These are phyloP conservation scores for Germaria angustata DNA, from an alignment of 2,888 invertebrate genomes.

Conservation along the genomic window DNA sequence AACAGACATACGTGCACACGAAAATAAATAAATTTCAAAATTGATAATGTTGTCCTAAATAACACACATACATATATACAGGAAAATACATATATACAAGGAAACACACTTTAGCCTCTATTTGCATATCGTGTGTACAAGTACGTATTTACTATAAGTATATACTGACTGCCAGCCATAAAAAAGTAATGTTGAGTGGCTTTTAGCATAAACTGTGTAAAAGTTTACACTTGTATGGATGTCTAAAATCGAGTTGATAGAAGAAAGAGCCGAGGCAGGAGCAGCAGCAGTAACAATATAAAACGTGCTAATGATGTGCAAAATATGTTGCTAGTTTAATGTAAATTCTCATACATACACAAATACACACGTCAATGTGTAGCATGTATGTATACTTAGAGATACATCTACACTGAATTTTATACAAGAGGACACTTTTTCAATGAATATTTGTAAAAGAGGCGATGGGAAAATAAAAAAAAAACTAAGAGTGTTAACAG, in stretches of 20 bases:
- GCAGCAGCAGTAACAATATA: constrained; percentile 39
- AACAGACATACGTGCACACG: neutral
- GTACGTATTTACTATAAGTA: neutral
- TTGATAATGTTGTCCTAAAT: constrained; percentile 24
- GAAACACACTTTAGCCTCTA: neutral
- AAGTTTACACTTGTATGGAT: neutral
- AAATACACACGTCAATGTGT: neutral
- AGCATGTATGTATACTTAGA: neutral
- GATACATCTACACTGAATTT: neutral
- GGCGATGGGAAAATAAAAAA: neutral
- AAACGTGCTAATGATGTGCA: constrained; percentile 66
- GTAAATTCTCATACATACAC: constrained; percentile 35
- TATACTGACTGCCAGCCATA: neutral
- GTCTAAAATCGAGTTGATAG: constrained; percentile 25
- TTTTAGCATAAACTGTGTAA: constrained; percentile 27
- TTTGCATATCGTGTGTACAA: neutral
- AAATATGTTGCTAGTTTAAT: constrained; percentile 61
- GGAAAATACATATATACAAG: too few species aligned
- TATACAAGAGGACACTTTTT: neutral
- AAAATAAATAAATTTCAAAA: constrained; percentile 22
- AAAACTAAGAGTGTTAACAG: neutral
- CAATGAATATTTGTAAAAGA: neutral
- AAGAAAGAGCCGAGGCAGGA: neutral
- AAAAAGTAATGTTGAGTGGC: constrained; percentile 5
- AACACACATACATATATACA: neutral